Conservation (phyloP, 2,888 invertebrate species). For the Torymus tubicola region DNA sequence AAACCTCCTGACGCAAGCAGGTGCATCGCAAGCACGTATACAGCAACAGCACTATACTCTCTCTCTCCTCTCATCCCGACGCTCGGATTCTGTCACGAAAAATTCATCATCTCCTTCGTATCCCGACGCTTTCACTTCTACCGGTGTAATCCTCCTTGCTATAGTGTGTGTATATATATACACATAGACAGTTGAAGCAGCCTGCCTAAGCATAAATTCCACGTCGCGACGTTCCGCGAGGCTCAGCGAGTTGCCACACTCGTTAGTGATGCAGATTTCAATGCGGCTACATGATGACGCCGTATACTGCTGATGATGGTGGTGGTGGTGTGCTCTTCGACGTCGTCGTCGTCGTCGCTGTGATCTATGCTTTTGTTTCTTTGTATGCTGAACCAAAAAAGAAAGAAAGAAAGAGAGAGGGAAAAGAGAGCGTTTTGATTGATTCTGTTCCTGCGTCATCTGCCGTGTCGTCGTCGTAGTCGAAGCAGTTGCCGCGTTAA, state of each 20-base stretch:
- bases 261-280: conserved; percentile 41
- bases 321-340: not conserved
- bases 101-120: conserved; percentile 27
- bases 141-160: not conserved
- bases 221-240: not conserved
- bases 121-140: conserved; percentile 16
- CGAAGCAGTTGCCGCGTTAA: not conserved
- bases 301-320: not conserved
- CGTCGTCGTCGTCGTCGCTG: conserved; percentile 9
- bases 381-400: not conserved
- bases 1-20: not conserved
- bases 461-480: not conserved
- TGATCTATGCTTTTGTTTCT: conserved; percentile 14
- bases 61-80: too few species aligned
- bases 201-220: not conserved
- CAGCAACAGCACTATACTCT: not conserved
- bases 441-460: conserved; percentile 2
- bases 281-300: not conserved
- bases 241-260: conserved; percentile 15
- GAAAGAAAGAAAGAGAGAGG: too few species aligned
- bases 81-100: conserved; percentile 5
- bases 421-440: not conserved
- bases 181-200: not conserved
- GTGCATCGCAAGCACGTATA: not conserved
- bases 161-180: not conserved